Conservation (phyloP, 2,797 vertebrate genomes). For the Champsocephalus esox region DNA sequence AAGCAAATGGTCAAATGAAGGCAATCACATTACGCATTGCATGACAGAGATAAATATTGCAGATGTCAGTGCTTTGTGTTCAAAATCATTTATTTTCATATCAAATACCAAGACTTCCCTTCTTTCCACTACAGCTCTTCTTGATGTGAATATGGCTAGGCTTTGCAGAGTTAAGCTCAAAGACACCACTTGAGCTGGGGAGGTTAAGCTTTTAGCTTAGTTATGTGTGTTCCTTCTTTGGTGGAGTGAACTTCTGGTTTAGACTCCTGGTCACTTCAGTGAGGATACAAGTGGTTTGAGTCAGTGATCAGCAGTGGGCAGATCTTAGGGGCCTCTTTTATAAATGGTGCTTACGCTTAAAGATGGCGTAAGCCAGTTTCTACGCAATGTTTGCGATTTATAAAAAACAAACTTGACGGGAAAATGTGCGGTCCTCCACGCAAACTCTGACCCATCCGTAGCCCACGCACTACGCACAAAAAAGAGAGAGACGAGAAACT, state of each 20-base stretch:
- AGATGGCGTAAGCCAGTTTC: too few species aligned
- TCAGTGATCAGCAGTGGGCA: conserved; percentile 65
- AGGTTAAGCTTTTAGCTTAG: conserved; percentile 72
- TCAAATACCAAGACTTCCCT: conserved; percentile 17
- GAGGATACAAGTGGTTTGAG: conserved; percentile 73
- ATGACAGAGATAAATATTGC: not conserved
- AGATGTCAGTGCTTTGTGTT: conserved; percentile 15
- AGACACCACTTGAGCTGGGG: conserved; percentile 45
- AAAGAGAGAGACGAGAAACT: too few species aligned
- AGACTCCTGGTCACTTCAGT: conserved; percentile 66
- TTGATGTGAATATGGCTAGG: conserved; percentile 40
- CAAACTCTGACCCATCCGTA: too few species aligned
- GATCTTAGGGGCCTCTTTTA: conserved; percentile 51
- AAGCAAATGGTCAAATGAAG: conserved; percentile 34
- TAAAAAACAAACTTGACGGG: too few species aligned
- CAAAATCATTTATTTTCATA: conserved; percentile 35
- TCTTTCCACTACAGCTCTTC: conserved; percentile 14
- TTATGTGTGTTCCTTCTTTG: conserved; percentile 45
- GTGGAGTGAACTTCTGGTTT: conserved; percentile 55
- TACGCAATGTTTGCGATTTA: too few species aligned
- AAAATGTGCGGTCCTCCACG: too few species aligned
- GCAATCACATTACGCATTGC: conserved; percentile 10
- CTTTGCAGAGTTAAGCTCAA: conserved; percentile 55
- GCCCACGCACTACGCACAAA: too few species aligned
- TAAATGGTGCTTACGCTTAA: too few species aligned